These are phyloP conservation scores for Neomicropteryx cornuta DNA, from an alignment of 1,140 invertebrate species.

Conservation along the genomic window DNA sequence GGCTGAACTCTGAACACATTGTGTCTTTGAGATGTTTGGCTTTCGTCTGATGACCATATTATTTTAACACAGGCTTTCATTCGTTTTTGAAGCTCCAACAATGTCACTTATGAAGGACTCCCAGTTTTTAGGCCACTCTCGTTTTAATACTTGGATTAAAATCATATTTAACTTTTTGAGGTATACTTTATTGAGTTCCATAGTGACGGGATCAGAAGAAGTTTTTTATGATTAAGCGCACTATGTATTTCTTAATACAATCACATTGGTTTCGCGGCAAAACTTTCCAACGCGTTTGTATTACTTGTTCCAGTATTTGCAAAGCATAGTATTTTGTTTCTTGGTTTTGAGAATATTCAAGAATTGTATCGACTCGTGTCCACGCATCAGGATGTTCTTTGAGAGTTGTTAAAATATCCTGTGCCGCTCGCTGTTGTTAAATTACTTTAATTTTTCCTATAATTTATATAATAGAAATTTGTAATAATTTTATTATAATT, in stretches of 20 bases:
- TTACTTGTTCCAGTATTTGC: slow-evolving; percentile 98
- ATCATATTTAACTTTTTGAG: slow-evolving; percentile 99
- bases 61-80: slow-evolving; percentile 97
- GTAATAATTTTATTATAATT: no score
- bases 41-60: slow-evolving; percentile 99
- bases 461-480: no score
- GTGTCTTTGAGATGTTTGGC: slow-evolving; percentile 98
- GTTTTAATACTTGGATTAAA: slow-evolving; percentile 94
- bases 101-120: slow-evolving; percentile 98
- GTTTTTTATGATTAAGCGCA: slow-evolving; percentile 96
- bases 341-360: slow-evolving; percentile 92
- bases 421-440: slow-evolving; percentile 88
- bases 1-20: slow-evolving; percentile 99
- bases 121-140: slow-evolving; percentile 99
- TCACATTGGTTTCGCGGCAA: slow-evolving; percentile 97
- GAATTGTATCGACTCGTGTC: slow-evolving; percentile 97
- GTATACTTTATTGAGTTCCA: slow-evolving; percentile 93
- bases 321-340: slow-evolving; percentile 99
- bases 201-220: slow-evolving; percentile 83
- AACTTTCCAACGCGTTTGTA: slow-evolving; percentile 99
- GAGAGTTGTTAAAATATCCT: slow-evolving; percentile 87
- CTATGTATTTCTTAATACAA: slow-evolving; percentile 98
- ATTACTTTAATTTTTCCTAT: no score
- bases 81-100: slow-evolving; percentile 96
- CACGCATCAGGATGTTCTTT: slow-evolving; percentile 99